These are phyloP conservation scores for Choristoneura rosaceana DNA, from an alignment of 2,888 invertebrate genomes.

Conservation along the genomic window DNA sequence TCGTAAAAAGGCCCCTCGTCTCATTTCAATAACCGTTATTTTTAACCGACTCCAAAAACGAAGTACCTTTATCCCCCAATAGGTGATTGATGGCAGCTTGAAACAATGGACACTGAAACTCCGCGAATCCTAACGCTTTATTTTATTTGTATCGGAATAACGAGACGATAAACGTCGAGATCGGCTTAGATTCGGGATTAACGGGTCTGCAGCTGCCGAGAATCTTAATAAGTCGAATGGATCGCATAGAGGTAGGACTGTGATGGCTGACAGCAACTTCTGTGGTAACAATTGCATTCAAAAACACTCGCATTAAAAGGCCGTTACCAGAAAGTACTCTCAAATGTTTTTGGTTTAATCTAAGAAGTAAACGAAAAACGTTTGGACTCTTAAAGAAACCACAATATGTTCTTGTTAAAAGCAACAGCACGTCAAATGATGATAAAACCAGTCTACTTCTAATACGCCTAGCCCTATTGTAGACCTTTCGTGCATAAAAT, in stretches of 20 bases:
- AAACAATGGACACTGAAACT: conserved; percentile 82
- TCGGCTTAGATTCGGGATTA: conserved; percentile 76
- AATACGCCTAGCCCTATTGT: neutral
- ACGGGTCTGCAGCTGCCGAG: conserved; percentile 65
- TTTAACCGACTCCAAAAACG: conserved; percentile 47
- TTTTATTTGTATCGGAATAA: conserved; percentile 81
- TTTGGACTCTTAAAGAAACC: neutral
- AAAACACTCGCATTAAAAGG: neutral
- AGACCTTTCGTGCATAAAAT: conserved; percentile 12
- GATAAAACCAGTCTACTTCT: neutral
- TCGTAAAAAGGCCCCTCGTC: conserved; percentile 81
- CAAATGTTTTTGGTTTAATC: neutral
- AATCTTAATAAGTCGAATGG: conserved; percentile 56
- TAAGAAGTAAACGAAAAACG: neutral
- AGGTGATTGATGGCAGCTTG: conserved; percentile 81
- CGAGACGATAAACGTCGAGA: conserved; percentile 79
- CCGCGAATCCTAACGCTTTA: conserved; percentile 84
- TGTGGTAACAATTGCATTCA: neutral
- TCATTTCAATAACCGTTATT: conserved; percentile 86
- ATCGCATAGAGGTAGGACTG: conserved; percentile 1
- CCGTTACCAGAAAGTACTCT: neutral
- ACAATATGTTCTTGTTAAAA: neutral
- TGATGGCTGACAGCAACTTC: neutral
- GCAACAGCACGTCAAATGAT: neutral
- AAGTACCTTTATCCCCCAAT: conserved; percentile 49